These are phyloP conservation scores for Andrena chrysosceles DNA, from an alignment of 2,888 invertebrate genomes.

Conservation along the genomic window DNA sequence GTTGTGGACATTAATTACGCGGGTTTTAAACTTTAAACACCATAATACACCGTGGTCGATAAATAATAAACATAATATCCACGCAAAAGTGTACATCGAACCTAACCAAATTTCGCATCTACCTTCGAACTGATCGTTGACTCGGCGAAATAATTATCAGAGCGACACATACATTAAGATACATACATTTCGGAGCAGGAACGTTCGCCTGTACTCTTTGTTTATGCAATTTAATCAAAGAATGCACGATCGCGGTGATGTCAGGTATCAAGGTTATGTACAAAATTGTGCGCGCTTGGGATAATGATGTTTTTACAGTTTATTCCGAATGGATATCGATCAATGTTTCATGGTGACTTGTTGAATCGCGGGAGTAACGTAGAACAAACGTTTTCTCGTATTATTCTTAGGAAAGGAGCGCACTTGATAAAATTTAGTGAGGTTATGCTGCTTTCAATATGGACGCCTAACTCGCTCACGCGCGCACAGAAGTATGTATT, in stretches of 20 bases:
- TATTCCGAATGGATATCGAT: not conserved
- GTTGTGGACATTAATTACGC: slow-evolving; percentile 35
- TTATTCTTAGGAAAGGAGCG: slow-evolving; percentile 11
- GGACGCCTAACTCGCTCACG: slow-evolving; percentile 30
- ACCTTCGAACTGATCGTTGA: not conserved
- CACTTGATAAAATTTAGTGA: slow-evolving; percentile 35
- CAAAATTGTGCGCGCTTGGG: not conserved
- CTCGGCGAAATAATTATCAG: not conserved
- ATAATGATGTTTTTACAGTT: not conserved
- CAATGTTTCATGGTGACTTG: slow-evolving; percentile 3
- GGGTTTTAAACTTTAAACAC: not conserved
- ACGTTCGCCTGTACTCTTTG: slow-evolving; percentile 6
- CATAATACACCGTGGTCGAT: not conserved
- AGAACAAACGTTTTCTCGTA: slow-evolving; percentile 4
- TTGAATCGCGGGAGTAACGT: not conserved
- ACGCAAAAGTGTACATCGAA: not conserved
- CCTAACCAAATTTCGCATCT: not conserved
- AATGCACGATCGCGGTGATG: slow-evolving; percentile 28
- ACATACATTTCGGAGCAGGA: not conserved
- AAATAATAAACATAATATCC: not conserved
- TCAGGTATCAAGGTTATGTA: slow-evolving; percentile 44
- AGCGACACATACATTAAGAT: not conserved
- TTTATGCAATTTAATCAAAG: slow-evolving; percentile 33
- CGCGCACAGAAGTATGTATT: slow-evolving; percentile 22
- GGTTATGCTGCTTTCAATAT: slow-evolving; percentile 60